Conservation (phyloP, 2,113 vertebrate genomes). For the Laticauda colubrina region DNA sequence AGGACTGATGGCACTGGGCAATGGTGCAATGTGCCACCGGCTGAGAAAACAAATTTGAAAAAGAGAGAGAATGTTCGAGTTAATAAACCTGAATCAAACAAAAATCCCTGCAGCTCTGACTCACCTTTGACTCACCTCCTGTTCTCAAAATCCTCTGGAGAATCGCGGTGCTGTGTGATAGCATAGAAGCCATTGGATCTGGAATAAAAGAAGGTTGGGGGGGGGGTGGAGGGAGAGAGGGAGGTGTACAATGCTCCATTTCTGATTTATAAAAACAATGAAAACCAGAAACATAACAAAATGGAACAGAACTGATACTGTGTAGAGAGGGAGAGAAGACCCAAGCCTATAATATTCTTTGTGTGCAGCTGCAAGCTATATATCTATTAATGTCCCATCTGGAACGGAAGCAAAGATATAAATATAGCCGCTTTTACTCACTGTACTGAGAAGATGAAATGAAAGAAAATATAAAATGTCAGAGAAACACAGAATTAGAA, state of each 20-base stretch:
- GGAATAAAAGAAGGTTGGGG: background rate
- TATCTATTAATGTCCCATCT: constrained; percentile 15
- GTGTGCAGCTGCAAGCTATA: constrained; percentile 4
- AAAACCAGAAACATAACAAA: constrained; percentile 68
- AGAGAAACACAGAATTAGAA: background rate
- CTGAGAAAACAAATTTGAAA: constrained; percentile 77
- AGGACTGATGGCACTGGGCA: constrained; percentile 53
- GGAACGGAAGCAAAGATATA: constrained; percentile 12
- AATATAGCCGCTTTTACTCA: constrained; percentile 27
- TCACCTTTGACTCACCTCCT: constrained; percentile 51
- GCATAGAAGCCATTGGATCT: constrained; percentile 41
- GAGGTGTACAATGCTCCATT: constrained; percentile 63
- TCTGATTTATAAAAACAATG: constrained; percentile 59
- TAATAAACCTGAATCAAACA: constrained; percentile 56
- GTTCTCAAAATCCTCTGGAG: constrained; percentile 48
- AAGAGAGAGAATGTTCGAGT: constrained; percentile 62
- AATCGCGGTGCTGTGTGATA: constrained; percentile 14
- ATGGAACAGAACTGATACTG: constrained; percentile 56
- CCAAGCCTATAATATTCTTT: constrained; percentile 30
- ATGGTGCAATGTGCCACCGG: constrained; percentile 58
- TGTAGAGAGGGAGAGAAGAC: constrained; percentile 16
- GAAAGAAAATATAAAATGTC: background rate
- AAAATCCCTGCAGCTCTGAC: background rate
- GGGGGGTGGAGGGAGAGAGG: constrained; percentile 16
- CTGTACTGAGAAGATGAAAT: constrained; percentile 35